Evolutionary conservation across 2,797 vertebrate species (phyloP).

Genomic region (Dermochelys coriacea): DNA sequence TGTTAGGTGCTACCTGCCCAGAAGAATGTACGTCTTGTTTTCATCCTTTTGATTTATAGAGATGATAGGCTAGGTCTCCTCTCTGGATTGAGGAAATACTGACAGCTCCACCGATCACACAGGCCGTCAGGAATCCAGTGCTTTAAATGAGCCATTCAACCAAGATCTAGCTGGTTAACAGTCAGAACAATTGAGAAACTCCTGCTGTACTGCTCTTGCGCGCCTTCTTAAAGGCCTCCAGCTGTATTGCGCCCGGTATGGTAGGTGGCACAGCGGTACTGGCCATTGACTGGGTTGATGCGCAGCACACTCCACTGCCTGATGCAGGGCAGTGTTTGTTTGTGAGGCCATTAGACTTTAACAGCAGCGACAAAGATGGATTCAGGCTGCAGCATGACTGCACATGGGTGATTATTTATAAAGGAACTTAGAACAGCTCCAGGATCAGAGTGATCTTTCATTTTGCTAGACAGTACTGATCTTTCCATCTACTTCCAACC

Average conservation of each 20-base stretch:
- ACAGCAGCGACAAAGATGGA: not conserved
- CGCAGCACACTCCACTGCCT: accelerated
- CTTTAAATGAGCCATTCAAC: conserved; percentile 73
- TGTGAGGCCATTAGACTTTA: not conserved
- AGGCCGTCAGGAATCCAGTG: conserved; percentile 15
- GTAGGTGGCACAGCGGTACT: not conserved
- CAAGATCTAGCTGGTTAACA: conserved; percentile 68
- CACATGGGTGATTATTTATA: accelerated
- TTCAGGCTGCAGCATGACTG: not conserved
- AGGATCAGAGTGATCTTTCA: not conserved
- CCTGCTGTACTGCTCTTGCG: not conserved
- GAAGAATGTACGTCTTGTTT: conserved; percentile 39
- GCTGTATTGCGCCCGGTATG: accelerated
- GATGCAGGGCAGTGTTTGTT: accelerated
- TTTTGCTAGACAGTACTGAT: accelerated
- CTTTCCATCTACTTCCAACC: accelerated
- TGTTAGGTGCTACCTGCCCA: conserved; percentile 25
- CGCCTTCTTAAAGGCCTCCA: not conserved
- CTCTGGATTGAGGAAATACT: conserved; percentile 17
- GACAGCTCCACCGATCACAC: conserved; percentile 72
- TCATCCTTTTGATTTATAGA: conserved; percentile 68
- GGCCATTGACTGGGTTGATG: not conserved
- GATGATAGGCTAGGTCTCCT: conserved; percentile 45
- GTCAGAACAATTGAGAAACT: conserved; percentile 51
- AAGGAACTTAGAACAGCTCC: accelerated